Base-by-base conservation (phyloP, 2,113 vertebrate species). In the Meles meles region DNA sequence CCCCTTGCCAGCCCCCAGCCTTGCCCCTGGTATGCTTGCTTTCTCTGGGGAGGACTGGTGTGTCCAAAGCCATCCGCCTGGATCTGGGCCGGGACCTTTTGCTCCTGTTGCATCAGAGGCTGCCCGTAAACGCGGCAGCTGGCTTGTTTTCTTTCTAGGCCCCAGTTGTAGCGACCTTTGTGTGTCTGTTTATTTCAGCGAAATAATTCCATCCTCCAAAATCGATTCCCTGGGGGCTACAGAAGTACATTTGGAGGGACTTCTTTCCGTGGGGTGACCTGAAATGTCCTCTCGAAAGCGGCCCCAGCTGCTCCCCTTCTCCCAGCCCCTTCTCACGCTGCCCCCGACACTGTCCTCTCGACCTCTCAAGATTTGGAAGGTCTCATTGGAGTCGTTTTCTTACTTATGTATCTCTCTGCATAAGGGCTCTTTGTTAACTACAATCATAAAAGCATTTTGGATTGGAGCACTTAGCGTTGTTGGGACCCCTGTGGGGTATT, bases 161-260 rank as follows among this genome's bases (percentile, higher is more conserved):
- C 85, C 93, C 92, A 57, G 52, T 94, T 67, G 47, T 72, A 49
- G 79, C 55, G 96, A 98, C 97, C 97, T 97, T 92, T 95, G 81
- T 83, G 89, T 21, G 10, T 95, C 89, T 97, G n/a, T 98, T 92
- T 97, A 67, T 96, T 97, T 98, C 25, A 65, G 79, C 92, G 92
- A 97, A 98, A 94, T 88, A 92, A 97, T 94, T 96, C 90, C 88
- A 18, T 97, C 98, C 93, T 93, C n/a, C 39, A 81, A 65, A 94
- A 93, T 91, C 23, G n/a, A 90, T 95, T 97, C 96, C 89, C 88
- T 77, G 93, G 95, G 94, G 93, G 69, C 84, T 63, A 23, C n/a
- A 59, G 92, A 34, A 5, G 88, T 59, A 37, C 65, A 82, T 81
- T 96, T 74, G 72, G 79, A 94, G 84, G 87, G 95, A 93, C 57